A percentile compares a stretch with the other conserved stretches of the same genome.
Conservation (phyloP, 2,113 vertebrate genomes). For the Cyrtonyx montezumae region DNA sequence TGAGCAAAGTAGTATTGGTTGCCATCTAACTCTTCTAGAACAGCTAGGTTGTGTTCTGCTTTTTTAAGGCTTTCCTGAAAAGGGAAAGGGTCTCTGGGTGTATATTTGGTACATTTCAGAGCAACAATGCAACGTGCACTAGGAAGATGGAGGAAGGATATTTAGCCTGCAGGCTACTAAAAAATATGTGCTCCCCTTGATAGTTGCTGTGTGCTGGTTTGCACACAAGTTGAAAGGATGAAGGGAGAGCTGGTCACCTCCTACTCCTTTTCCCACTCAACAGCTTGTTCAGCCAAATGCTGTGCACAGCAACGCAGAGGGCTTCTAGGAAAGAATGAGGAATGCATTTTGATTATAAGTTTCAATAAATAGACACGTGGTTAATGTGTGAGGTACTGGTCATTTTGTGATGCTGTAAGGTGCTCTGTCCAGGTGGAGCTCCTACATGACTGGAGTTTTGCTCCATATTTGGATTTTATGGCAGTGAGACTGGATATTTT, state of each 20-base stretch:
- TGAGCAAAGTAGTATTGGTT: neutral
- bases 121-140: neutral
- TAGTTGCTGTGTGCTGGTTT: slow-evolving; percentile 50
- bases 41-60: neutral
- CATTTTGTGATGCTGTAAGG: neutral
- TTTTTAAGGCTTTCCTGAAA: neutral
- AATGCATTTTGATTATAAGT: neutral
- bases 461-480: neutral
- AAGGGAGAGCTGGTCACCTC: slow-evolving; percentile 66
- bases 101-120: neutral
- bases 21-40: neutral
- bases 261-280: slow-evolving; percentile 67
- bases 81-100: neutral
- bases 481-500: neutral
- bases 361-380: neutral
- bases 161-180: slow-evolving; percentile 68
- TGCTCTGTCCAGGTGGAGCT: neutral
- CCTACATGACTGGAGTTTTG: neutral
- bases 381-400: neutral
- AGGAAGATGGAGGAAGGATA: slow-evolving; percentile 51
- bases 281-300: slow-evolving; percentile 60
- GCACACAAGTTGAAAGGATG: slow-evolving; percentile 53
- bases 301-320: slow-evolving; percentile 2
- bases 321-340: neutral
- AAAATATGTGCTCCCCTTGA: slow-evolving; percentile 60